Evolutionary conservation across 1,140 invertebrate species (phyloP), one percentile per base, ranked within the genome.

Genomic region (Drosophila kanapiae): DNA sequence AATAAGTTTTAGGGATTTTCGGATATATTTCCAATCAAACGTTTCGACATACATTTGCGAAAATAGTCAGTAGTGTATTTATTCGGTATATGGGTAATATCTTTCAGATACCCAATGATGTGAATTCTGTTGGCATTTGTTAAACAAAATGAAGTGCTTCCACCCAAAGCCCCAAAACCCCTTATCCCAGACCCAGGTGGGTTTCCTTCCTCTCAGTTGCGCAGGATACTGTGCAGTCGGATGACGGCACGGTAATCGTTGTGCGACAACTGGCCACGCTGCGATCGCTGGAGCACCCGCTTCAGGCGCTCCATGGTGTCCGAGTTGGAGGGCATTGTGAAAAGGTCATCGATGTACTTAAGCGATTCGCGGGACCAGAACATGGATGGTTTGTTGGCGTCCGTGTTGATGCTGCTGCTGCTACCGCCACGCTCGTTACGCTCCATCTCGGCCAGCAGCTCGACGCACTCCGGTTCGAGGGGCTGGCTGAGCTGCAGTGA

Each of bases 161-260:
- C 14, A 6, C 14, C 14, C 38, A 14, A 14, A 40, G 9, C 37
- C 42, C 53, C 63, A 23, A 65, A 29, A 33, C 11, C 29, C 27
- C 37, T 3, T 14, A 11, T 37, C 37, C n/a, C 11, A 37, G 9
- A 33, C 29, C 29, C 49, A 14, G 5, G 31, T 18, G 10, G 49
- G 27, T 6, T 5, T 5, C 8, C 48, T 51, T 9, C 16, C 13
- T 8, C 31, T 86, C n/a, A 88, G 40, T 90, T 75, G 43, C 62
- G 61, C 62, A 90, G 33, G 3, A 88, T 23, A 5, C 81, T 75
- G 51, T 90, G 81, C 43, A 92, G 49, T 49, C 72, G 68, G 35
- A 92, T 92, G 4, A 92, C 91, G 14, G 91, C 87, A 13, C 85
- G 87, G 65, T 92, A 92, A 37, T 92, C 91, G 61, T 92, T 92